phyloP scores from a whole-genome alignment of 2,888 invertebrate genomes.

The Pristionchus fissidentatus region DNA sequence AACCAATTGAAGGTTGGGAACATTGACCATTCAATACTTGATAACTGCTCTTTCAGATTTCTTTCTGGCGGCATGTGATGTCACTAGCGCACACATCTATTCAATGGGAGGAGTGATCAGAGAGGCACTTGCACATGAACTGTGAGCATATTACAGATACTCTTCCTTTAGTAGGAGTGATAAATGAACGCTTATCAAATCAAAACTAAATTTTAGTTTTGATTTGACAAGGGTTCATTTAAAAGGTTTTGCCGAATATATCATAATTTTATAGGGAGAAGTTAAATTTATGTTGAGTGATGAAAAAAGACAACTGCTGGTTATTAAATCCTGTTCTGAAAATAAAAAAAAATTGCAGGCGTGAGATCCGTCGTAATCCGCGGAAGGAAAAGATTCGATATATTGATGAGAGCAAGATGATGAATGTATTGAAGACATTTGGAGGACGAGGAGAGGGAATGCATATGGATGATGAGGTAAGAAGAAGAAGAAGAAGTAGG shows the following conservation, averaged over 20 bases:
- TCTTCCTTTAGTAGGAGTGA: neutral
- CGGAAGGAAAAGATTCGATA: neutral
- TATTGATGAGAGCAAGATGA: constrained; percentile 22
- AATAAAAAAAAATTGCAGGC: no score
- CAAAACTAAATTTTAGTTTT: no score
- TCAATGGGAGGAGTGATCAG: neutral
- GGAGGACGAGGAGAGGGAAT: neutral
- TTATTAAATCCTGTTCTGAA: no score
- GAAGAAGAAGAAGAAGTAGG: neutral
- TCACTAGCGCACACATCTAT: neutral
- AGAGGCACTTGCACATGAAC: constrained; percentile 7
- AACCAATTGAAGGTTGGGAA: neutral
- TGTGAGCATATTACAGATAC: neutral
- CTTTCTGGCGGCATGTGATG: constrained; percentile 34
- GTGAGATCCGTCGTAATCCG: constrained; percentile 30
- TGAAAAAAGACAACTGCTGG: no score
- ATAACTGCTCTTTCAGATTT: neutral
- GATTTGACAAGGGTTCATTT: no score
- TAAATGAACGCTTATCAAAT: neutral
- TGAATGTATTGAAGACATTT: neutral
- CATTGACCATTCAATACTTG: neutral
- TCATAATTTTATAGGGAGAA: neutral
- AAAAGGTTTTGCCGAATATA: no score
- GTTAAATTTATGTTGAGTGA: no score
- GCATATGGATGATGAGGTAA: neutral